phyloP scores from a whole-genome alignment of 37 sponge, comb jelly and placozoan genomes.

The Theonella swinhoei region DNA sequence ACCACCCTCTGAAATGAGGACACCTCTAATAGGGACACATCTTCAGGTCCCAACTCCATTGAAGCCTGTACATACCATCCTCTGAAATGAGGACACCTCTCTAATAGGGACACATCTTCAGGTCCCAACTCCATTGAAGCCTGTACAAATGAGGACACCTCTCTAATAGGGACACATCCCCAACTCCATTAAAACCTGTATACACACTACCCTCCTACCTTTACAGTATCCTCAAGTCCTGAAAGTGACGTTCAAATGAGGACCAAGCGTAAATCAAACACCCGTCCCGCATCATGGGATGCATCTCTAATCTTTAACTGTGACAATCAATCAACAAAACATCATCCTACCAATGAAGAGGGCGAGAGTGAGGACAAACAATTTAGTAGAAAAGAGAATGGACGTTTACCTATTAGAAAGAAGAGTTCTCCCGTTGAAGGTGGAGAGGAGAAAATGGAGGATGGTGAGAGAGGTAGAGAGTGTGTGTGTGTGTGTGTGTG shows the following conservation, averaged over 20 bases:
- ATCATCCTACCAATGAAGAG: not conserved
- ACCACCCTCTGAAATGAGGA: too few species aligned
- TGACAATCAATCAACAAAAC: not conserved
- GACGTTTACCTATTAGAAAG: not conserved
- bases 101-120: too few species aligned
- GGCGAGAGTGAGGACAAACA: not conserved
- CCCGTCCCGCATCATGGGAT: constrained; percentile 28
- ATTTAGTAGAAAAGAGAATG: not conserved
- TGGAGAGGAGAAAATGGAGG: not conserved
- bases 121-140: too few species aligned
- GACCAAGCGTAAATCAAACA: not conserved
- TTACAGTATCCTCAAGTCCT: not conserved
- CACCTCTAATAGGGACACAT: too few species aligned
- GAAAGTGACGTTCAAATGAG: not conserved
- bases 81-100: too few species aligned
- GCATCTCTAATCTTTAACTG: constrained; percentile 7
- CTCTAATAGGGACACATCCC: too few species aligned
- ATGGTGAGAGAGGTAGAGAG: not conserved
- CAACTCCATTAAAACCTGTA: not conserved
- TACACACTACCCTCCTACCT: not conserved
- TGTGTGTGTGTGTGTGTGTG: too few species aligned
- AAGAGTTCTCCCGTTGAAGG: too few species aligned
- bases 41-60: too few species aligned
- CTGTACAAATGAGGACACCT: too few species aligned
- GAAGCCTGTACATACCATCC: too few species aligned